Conservation (phyloP, 2,797 vertebrate species). For the Chloroceryle amazona region DNA sequence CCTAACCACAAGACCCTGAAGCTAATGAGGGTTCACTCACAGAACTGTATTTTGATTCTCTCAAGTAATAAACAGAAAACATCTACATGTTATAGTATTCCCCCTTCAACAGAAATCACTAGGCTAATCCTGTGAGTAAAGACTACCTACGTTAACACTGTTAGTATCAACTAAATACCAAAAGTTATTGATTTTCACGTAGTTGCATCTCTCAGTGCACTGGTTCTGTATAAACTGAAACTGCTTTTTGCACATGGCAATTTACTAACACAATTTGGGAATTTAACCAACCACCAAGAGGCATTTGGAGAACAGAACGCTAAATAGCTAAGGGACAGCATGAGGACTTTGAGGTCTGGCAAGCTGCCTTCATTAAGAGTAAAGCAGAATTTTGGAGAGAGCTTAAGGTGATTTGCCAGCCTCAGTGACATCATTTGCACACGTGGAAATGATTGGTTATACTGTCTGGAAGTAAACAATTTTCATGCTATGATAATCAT, state of each 20-base stretch:
- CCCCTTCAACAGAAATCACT: not conserved
- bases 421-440: not conserved
- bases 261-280: not conserved
- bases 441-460: not conserved
- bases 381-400: not conserved
- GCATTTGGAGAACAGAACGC: not conserved
- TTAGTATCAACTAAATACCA: not conserved
- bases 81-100: not conserved
- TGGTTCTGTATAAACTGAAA: not conserved
- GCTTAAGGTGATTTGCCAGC: not conserved
- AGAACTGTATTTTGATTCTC: not conserved
- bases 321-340: not conserved
- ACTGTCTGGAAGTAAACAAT: not conserved
- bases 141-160: not conserved
- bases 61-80: not conserved
- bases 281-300: not conserved
- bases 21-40: not conserved
- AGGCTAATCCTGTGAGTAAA: not conserved
- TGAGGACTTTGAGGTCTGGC: not conserved
- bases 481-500: not conserved
- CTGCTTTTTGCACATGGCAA: not conserved
- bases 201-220: not conserved
- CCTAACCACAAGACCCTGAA: not conserved
- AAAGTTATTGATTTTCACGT: not conserved
- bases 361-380: not conserved